These are phyloP conservation scores for Imbricaverruca yamaguchii DNA, from an alignment of 2,888 invertebrate species.

Conservation along the genomic window DNA sequence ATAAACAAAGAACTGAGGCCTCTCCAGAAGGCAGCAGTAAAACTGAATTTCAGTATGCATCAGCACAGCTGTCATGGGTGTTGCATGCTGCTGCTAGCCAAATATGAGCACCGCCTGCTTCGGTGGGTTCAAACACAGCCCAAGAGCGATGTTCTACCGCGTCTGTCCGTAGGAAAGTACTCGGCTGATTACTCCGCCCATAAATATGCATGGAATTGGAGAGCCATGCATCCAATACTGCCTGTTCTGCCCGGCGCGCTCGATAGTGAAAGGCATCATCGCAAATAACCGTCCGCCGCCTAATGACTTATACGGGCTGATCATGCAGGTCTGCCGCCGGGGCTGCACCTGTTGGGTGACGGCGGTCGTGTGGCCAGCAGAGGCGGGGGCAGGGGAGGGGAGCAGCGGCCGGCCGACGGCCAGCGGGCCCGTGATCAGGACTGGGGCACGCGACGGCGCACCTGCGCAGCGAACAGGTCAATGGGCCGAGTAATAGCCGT, in stretches of 20 bases:
- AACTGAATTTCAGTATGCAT: no score
- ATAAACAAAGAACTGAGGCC: no score
- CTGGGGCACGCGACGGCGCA: neutral
- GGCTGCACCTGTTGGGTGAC: neutral
- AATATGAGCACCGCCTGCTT: no score
- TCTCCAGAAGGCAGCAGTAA: no score
- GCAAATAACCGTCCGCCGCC: neutral
- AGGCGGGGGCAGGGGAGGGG: neutral
- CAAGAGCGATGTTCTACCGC: neutral
- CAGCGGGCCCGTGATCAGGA: neutral
- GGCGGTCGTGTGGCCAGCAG: neutral
- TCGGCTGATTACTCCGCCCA: neutral
- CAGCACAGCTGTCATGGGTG: no score
- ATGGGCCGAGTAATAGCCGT: neutral
- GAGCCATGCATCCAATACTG: neutral
- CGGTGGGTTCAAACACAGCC: no score
- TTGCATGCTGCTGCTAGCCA: no score
- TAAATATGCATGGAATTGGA: neutral
- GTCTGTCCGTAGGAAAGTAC: neutral
- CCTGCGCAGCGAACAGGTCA: neutral
- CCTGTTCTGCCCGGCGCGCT: neutral
- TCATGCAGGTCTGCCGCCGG: neutral
- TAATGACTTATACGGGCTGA: neutral
- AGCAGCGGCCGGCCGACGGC: no score
- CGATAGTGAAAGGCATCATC: slow-evolving; percentile 1